Evolutionary conservation across 2,113 vertebrate species (phyloP).

Genomic region (Tylochromis polylepis): DNA sequence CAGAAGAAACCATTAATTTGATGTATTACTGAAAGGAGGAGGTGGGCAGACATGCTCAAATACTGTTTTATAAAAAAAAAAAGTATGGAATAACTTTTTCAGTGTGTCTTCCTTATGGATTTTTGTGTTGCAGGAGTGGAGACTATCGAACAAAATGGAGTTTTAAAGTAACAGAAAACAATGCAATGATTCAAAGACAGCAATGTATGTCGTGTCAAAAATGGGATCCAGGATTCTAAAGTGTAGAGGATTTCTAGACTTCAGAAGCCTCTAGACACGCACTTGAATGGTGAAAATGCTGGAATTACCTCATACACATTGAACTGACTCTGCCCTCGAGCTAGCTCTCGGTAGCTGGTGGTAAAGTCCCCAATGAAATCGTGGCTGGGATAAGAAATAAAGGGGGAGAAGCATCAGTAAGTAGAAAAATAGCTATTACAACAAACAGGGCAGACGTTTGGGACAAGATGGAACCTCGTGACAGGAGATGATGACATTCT

Average conservation of each 20-base stretch:
- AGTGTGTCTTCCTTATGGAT: background rate
- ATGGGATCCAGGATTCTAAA: background rate
- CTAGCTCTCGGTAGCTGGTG: conserved; percentile 92
- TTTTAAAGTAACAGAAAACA: background rate
- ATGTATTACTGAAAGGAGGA: background rate
- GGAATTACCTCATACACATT: conserved; percentile 88
- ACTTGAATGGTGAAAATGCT: background rate
- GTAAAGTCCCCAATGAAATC: conserved; percentile 98
- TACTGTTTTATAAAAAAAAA: background rate
- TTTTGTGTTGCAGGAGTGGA: background rate
- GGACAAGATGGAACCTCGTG: background rate
- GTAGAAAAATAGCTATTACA: background rate
- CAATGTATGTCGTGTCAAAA: conserved; percentile 21
- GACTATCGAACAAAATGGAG: background rate
- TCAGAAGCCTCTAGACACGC: background rate
- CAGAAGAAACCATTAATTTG: background rate
- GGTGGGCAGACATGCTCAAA: background rate
- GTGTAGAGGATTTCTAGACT: background rate
- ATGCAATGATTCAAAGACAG: background rate
- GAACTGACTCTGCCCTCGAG: conserved; percentile 90
- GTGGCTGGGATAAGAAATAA: conserved; percentile 73
- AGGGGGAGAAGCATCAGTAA: background rate
- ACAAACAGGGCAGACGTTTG: background rate
- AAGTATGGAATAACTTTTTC: conserved; percentile 12
- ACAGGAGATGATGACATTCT: background rate